Evolutionary conservation across 2,888 invertebrate genomes (phyloP).

Genomic region (Thalpophila matura): DNA sequence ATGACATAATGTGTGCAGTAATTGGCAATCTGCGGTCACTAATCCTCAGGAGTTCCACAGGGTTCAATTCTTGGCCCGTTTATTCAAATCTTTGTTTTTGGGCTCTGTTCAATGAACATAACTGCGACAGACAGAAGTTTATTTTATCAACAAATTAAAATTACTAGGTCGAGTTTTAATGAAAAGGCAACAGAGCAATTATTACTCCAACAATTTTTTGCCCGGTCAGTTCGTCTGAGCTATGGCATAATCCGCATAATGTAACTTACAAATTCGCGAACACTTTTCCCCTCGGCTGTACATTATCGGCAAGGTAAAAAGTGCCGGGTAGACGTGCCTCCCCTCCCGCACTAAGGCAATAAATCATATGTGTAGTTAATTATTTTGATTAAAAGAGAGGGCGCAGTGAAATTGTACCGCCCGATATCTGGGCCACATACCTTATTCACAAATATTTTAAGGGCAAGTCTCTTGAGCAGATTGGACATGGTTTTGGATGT

Average conservation of each 20-base stretch:
- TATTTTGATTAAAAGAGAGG: slow-evolving; percentile 85
- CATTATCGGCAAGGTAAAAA: slow-evolving; percentile 64
- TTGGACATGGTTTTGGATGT: slow-evolving; percentile 2
- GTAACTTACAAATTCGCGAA: slow-evolving; percentile 13
- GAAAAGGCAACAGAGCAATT: too few relatives aligned
- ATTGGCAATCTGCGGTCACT: not conserved
- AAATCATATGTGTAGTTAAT: slow-evolving; percentile 85
- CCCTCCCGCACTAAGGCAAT: slow-evolving; percentile 72
- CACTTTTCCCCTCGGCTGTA: slow-evolving; percentile 39
- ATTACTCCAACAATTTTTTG: too few relatives aligned
- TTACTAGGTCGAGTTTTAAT: too few relatives aligned
- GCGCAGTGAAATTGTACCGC: slow-evolving; percentile 69
- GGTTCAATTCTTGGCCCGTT: not conserved
- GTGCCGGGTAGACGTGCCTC: slow-evolving; percentile 66
- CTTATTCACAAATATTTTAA: slow-evolving; percentile 58
- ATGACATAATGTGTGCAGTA: too few relatives aligned
- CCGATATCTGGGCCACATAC: slow-evolving; percentile 73
- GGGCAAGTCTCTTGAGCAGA: slow-evolving; percentile 41
- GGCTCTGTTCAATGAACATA: too few relatives aligned
- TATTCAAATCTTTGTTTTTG: too few relatives aligned
- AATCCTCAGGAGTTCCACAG: not conserved
- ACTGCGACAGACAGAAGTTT: too few relatives aligned
- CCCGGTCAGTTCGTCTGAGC: too few relatives aligned
- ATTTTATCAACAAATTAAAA: too few relatives aligned
- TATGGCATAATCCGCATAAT: too few relatives aligned